Evolutionary conservation across 2,888 invertebrate species (phyloP).

Genomic region (Ichneumon xanthorius): DNA sequence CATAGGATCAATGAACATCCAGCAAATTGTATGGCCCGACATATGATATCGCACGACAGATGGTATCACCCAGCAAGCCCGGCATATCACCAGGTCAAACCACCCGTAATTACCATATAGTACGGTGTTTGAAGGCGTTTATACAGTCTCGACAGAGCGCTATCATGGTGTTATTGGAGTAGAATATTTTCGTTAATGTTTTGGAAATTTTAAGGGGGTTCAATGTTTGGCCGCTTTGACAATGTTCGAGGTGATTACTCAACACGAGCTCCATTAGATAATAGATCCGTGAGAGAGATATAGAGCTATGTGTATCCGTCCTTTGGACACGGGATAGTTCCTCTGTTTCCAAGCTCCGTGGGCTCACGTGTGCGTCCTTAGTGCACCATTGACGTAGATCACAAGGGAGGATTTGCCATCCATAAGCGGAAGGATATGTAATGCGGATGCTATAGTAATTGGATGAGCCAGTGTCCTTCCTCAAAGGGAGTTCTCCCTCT

Average conservation of each 20-base stretch:
- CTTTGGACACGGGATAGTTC: background rate
- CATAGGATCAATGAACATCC: too few relatives aligned
- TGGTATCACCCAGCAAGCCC: too few relatives aligned
- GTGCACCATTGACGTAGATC: background rate
- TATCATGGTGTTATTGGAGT: too few relatives aligned
- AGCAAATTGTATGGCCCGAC: too few relatives aligned
- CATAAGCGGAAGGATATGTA: constrained; percentile 2
- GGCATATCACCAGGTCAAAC: too few relatives aligned
- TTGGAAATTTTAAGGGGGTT: background rate
- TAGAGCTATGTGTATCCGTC: background rate
- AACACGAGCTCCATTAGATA: constrained; percentile 2
- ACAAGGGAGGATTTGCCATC: constrained; percentile 10
- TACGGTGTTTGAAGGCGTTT: too few relatives aligned
- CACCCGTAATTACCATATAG: too few relatives aligned
- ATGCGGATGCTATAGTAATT: constrained; percentile 8
- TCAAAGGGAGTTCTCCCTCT: background rate
- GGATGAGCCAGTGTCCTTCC: background rate
- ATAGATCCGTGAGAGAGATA: background rate
- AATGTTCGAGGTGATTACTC: background rate
- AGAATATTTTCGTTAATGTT: background rate
- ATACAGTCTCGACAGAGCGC: too few relatives aligned
- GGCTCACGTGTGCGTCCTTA: constrained; percentile 7
- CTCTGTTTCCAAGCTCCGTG: background rate
- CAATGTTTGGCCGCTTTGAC: background rate
- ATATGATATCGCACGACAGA: too few relatives aligned